phyloP scores from a whole-genome alignment of 1,140 invertebrate genomes.

The Dendrolimus kikuchii region DNA sequence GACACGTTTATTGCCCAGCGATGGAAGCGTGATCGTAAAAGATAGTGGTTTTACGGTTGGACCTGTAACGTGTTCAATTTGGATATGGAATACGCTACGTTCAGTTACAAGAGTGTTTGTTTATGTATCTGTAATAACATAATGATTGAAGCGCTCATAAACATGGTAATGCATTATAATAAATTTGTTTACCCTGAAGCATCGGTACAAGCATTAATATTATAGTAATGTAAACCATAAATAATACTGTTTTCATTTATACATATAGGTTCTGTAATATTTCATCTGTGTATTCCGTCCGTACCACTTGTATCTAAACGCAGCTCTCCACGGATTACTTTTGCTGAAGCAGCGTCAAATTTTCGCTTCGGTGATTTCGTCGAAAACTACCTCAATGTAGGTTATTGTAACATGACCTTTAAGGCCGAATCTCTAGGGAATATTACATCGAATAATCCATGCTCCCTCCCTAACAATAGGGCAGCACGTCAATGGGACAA shows the following conservation, averaged over 20 bases:
- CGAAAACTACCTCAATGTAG: conserved; percentile 31
- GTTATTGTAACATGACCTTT: conserved; percentile 52
- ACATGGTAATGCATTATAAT: no score
- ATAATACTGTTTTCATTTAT: no score
- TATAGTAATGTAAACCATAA: no score
- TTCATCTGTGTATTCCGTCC: no score
- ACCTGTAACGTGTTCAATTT: conserved; percentile 31
- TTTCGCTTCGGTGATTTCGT: conserved; percentile 26
- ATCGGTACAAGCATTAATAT: no score
- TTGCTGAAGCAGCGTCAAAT: conserved; percentile 24
- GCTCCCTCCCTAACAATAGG: conserved; percentile 15
- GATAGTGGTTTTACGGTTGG: conserved; percentile 33
- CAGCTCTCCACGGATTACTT: not conserved
- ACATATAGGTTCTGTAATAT: no score
- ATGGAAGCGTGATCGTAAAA: conserved; percentile 39
- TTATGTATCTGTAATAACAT: not conserved
- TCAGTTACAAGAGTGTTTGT: not conserved
- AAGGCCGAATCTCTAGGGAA: conserved; percentile 24
- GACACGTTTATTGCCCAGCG: conserved; percentile 54
- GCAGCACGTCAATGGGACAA: conserved; percentile 17
- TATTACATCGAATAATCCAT: conserved; percentile 23
- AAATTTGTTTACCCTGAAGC: no score
- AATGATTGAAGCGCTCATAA: no score
- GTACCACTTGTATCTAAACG: no score
- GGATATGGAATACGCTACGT: conserved; percentile 5